Base-by-base conservation (phyloP, 2,888 invertebrate genomes). In the Drosophila silvestris region DNA sequence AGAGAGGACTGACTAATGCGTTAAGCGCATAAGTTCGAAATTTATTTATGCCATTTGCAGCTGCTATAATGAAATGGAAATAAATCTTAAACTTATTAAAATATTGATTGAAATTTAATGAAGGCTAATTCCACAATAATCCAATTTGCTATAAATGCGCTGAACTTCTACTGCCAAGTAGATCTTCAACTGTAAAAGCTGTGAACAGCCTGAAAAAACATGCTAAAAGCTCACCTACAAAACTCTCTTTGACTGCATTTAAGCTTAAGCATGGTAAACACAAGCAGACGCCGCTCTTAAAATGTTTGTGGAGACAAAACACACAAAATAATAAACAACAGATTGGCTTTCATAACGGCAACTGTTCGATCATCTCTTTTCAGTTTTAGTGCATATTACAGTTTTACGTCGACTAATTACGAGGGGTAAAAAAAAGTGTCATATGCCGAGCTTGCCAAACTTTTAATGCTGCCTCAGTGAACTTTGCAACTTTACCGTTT, bases 361-460 rank as follows among this genome's bases (percentile, higher is more conserved):
- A 37, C 37, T 7, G 37, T 37, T 19, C 16, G 47, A 47, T 47
- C 47, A 26, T 16, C 30, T 37, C 44, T 26, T n/a, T 32, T 19
- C 12, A 26, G 22, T 5, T 33, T 51, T 26, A 37, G 37, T 61
- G 30, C 14, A 19, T n/a, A 37, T 5, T 35, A 47, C 74, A 76
- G 74, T 81, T 83, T 69, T 10, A 33, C 39, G 41, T 41, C 57
- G 71, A 83, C 70, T 80, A 83, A 77, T 82, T 72, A 70, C 54
- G 26, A 10, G 6, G 3, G 9, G 16, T 16, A 7, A 26, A 37
- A 51, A 37, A 66, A 47, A 58, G n/a, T 68, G 79, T 73, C 79
- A 57, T 41, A 14, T 68, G 52, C 69, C 72, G 63, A 63, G 51
- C 62, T 69, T 58, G 39, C 37, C 3, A 68, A 81, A 81, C 67